These are phyloP conservation scores for Proctacanthus coquilletti DNA, from an alignment of 1,140 invertebrate genomes.

Conservation along the genomic window DNA sequence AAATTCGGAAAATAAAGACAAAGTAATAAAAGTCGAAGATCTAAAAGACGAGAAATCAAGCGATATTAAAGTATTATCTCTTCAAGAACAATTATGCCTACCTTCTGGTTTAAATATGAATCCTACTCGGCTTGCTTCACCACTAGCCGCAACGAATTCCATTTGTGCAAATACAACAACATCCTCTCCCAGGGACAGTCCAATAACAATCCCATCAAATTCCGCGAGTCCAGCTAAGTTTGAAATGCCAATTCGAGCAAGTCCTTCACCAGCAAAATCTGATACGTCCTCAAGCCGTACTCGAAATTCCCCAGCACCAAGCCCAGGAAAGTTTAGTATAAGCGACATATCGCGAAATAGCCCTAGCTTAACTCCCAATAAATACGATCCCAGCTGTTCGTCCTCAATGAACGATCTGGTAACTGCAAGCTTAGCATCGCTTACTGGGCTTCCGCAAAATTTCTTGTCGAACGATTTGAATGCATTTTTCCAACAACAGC, in stretches of 20 bases:
- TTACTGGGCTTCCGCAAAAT: slow-evolving; percentile 22
- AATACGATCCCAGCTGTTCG: slow-evolving; percentile 17
- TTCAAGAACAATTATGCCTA: slow-evolving; percentile 27
- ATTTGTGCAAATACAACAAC: slow-evolving; percentile 3
- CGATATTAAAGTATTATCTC: slow-evolving; percentile 24
- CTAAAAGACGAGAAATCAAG: slow-evolving; percentile 16
- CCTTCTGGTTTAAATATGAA: slow-evolving; percentile 30
- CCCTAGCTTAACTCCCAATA: slow-evolving; percentile 26
- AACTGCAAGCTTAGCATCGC: slow-evolving; percentile 24
- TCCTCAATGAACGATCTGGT: slow-evolving; percentile 25
- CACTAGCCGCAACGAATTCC: slow-evolving; percentile 21
- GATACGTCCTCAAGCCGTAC: slow-evolving; percentile 21
- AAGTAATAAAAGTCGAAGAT: slow-evolving; percentile 24
- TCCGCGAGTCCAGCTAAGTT: slow-evolving; percentile 29
- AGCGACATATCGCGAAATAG: slow-evolving; percentile 25
- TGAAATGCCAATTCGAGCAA: slow-evolving; percentile 22
- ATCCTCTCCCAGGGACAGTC: slow-evolving; percentile 23
- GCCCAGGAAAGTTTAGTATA: slow-evolving; percentile 25
- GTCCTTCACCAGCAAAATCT: slow-evolving; percentile 27
- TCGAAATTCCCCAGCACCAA: slow-evolving; percentile 23
- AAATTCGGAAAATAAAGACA: slow-evolving; percentile 4
- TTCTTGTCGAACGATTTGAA: slow-evolving; percentile 22
- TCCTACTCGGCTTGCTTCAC: slow-evolving; percentile 25
- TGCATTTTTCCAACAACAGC: slow-evolving; percentile 17
- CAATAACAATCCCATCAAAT: slow-evolving; percentile 25